Conservation (phyloP, 2,797 vertebrate genomes). For the Gallinago nigripennis region DNA sequence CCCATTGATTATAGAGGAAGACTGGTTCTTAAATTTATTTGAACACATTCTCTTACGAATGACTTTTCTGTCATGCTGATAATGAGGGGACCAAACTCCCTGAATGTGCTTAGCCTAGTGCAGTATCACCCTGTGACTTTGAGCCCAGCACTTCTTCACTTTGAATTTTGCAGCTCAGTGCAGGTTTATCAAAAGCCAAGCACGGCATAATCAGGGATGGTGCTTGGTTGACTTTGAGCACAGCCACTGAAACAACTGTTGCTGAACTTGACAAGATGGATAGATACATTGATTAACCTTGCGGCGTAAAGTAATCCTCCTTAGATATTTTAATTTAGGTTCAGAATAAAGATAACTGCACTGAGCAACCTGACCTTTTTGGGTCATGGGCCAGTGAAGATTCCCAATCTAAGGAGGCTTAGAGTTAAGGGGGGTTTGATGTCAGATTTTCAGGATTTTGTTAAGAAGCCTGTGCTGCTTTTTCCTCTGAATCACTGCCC, state of each 20-base stretch:
- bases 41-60: neutral
- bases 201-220: neutral
- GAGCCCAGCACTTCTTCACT: neutral
- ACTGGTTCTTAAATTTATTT: neutral
- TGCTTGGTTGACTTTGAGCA: neutral
- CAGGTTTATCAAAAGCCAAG: neutral
- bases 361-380: neutral
- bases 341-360: neutral
- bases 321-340: neutral
- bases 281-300: conserved; percentile 59
- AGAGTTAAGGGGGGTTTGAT: neutral
- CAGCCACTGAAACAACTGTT: neutral
- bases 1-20: neutral
- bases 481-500: neutral
- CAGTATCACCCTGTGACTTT: neutral
- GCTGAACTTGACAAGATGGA: conserved; percentile 4
- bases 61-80: neutral
- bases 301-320: neutral
- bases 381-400: neutral
- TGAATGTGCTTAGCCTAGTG: neutral
- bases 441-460: neutral
- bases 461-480: neutral
- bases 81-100: rapidly evolving
- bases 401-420: neutral
- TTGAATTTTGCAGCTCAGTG: conserved; percentile 12